Evolutionary conservation across 2,888 invertebrate genomes (phyloP), one percentile per base, ranked within the genome.

Genomic region (Phaedon cochleariae): DNA sequence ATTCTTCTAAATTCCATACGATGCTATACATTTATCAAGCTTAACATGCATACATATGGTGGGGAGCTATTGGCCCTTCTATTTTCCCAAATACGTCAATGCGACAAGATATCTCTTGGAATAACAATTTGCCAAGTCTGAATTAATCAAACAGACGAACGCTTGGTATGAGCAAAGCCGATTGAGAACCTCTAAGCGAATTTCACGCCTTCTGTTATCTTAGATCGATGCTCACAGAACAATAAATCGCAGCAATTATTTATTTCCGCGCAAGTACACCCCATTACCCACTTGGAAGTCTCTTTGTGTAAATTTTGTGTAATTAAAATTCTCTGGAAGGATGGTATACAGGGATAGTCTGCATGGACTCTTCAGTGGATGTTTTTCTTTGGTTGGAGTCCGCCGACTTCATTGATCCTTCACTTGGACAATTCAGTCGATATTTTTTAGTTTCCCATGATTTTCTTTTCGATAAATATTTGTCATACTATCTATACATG

Each of bases 191-290:
- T 78, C 77, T 77, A 41, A 55, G 41, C 41, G 41, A 55, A 34
- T 41, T 55, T 55, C 55, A 57, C 34, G 45, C 45, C 26, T 57
- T 57, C 26, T 1, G 26, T 57, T 29, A n/a, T 26, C 18, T 18
- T 18, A 5, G 41, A 29, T 29, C 45, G 22, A 34, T 67, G 67
- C 65, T 68, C 73, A 75, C 71, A 75, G 73, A 71, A 71, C 75
- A 77, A 81, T 77, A 79, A 79, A 79, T 79, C 77, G 75, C 74
- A 77, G 75, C 74, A 77, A 81, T 81, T 80, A 80, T 81, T 81
- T 81, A 81, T 80, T 81, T 81, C 80, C 80, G 71, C 68, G 65
- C 66, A 71, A 74, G 74, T 80, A 52, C 80, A 78, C 79, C 74
- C 80, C 79, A 80, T 81, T 81, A 79, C 76, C 68, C 78, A 72